Evolutionary conservation across 1,140 invertebrate genomes (phyloP).

Genomic region (Drosophila mayri): DNA sequence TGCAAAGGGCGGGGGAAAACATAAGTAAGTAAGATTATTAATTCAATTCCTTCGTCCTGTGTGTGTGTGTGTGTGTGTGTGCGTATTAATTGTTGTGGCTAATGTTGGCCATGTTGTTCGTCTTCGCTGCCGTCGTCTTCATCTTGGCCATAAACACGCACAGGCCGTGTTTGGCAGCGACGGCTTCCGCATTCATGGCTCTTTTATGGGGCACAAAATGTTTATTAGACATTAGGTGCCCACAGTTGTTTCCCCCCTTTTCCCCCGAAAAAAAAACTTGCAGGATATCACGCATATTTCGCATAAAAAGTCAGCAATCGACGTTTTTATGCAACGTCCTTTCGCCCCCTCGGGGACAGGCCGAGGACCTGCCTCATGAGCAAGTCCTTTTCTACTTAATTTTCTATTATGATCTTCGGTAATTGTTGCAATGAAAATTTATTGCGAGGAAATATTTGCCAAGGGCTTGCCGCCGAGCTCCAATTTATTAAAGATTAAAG

Average conservation of each 20-base stretch:
- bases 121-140: constrained; percentile 34
- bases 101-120: constrained; percentile 45
- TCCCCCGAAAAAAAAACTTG: constrained; percentile 24
- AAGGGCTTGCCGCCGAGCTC: not conserved
- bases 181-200: constrained; percentile 65
- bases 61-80: constrained; percentile 35
- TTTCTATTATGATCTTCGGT: constrained; percentile 53
- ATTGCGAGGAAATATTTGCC: constrained; percentile 17
- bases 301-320: constrained; percentile 75
- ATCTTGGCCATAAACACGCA: constrained; percentile 73
- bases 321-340: constrained; percentile 66
- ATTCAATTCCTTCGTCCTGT: constrained; percentile 52
- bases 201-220: constrained; percentile 72
- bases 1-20: constrained; percentile 22
- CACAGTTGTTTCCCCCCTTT: not conserved
- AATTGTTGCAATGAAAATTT: constrained; percentile 50
- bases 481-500: constrained; percentile 21
- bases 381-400: constrained; percentile 37
- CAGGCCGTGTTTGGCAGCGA: constrained; percentile 74
- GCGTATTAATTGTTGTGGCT: constrained; percentile 70
- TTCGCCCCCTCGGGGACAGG: not conserved
- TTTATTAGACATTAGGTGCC: constrained; percentile 76
- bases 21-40: constrained; percentile 67
- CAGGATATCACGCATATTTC: constrained; percentile 71
- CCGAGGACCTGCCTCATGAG: not conserved